Conservation (phyloP, 1,140 invertebrate genomes). For the Trachymyrmex cornetzi region DNA sequence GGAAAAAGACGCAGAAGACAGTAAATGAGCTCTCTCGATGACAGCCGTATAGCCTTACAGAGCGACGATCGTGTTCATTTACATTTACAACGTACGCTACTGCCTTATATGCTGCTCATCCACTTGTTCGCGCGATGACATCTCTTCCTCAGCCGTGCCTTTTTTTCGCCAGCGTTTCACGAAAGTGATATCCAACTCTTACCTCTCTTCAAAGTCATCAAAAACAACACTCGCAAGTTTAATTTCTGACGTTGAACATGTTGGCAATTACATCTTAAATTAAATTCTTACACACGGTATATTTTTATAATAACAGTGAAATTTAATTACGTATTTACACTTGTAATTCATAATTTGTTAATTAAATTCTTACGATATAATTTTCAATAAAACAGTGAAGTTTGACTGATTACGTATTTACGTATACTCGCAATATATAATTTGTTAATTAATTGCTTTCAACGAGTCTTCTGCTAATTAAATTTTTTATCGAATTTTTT, state of each 20-base stretch:
- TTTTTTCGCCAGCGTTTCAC: slow-evolving; percentile 50
- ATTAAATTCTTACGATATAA: background rate
- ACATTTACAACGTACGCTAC: slow-evolving; percentile 82
- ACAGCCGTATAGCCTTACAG: slow-evolving; percentile 82
- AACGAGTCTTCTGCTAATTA: background rate
- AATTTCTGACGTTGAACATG: background rate
- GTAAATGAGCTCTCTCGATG: slow-evolving; percentile 76
- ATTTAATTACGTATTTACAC: background rate
- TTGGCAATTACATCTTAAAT: background rate
- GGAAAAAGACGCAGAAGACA: background rate
- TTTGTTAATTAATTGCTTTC: background rate
- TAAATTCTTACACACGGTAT: slow-evolving; percentile 2
- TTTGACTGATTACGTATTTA: background rate
- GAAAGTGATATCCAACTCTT: slow-evolving; percentile 42
- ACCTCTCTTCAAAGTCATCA: background rate
- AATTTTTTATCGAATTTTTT: slow-evolving; percentile 15
- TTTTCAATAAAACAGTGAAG: background rate
- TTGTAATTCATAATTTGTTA: background rate
- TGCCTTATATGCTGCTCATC: slow-evolving; percentile 81
- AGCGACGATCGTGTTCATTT: slow-evolving; percentile 80
- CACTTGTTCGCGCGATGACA: slow-evolving; percentile 76
- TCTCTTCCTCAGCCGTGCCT: slow-evolving; percentile 76
- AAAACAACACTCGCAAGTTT: background rate
- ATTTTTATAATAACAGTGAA: background rate
- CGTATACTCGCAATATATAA: background rate